Evolutionary conservation across 2,797 vertebrate species (phyloP).

Genomic region (Esox masquinongy): DNA sequence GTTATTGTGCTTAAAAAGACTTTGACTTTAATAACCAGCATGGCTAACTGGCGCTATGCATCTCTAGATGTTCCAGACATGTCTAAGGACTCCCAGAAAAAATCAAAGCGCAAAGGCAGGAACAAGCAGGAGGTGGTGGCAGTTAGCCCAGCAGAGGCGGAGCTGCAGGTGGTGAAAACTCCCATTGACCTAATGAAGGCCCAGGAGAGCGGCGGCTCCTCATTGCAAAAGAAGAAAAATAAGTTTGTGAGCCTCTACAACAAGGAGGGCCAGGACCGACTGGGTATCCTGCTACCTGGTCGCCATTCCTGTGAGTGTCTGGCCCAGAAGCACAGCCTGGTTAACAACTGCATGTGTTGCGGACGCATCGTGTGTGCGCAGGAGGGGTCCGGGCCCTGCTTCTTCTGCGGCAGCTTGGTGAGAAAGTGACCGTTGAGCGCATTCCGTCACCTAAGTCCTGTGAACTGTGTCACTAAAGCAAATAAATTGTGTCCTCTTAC

Average conservation of each 20-base stretch:
- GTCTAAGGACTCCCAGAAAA: slow-evolving; percentile 82
- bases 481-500: neutral
- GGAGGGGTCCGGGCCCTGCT: slow-evolving; percentile 93
- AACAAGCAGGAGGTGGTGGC: slow-evolving; percentile 84
- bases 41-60: neutral
- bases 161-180: slow-evolving; percentile 85
- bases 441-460: neutral
- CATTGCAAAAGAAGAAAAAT: slow-evolving; percentile 86
- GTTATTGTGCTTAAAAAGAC: too few species aligned
- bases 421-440: slow-evolving; percentile 1
- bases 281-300: slow-evolving; percentile 87
- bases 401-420: slow-evolving; percentile 94
- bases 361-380: slow-evolving; percentile 96
- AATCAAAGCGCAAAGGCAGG: slow-evolving; percentile 88
- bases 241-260: slow-evolving; percentile 91
- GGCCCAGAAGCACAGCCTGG: slow-evolving; percentile 92
- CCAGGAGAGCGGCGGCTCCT: slow-evolving; percentile 75
- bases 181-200: slow-evolving; percentile 93
- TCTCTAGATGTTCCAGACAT: slow-evolving; percentile 69
- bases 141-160: slow-evolving; percentile 65
- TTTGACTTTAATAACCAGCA: too few species aligned
- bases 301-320: slow-evolving; percentile 90
- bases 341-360: slow-evolving; percentile 95
- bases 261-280: slow-evolving; percentile 89
- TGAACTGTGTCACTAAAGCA: neutral